A percentile compares a stretch with the other conserved stretches of the same genome.
phyloP scores from a whole-genome alignment of 2,113 vertebrate species.

The Campylomormyrus tamandua region DNA sequence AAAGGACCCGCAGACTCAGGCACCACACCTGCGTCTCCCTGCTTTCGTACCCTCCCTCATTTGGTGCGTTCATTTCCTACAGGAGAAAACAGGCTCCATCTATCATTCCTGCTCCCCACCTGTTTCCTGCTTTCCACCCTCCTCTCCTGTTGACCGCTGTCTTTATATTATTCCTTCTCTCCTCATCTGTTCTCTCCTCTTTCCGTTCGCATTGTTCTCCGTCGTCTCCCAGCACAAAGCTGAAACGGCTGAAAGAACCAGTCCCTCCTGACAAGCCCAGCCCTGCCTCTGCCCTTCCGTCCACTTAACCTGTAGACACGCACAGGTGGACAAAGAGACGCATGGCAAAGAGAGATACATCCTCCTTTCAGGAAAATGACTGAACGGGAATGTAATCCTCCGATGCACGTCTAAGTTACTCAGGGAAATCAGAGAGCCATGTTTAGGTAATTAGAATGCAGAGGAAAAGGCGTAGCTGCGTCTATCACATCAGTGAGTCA shows the following conservation, averaged over 20 bases:
- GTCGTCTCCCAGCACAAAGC: background rate
- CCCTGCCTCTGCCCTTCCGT: background rate
- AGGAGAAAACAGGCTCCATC: background rate
- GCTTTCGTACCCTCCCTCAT: background rate
- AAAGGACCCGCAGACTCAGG: background rate
- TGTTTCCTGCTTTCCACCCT: background rate
- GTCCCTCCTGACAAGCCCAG: background rate
- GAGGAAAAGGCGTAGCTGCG: background rate
- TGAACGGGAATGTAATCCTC: background rate
- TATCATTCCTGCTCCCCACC: background rate
- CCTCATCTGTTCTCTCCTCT: background rate
- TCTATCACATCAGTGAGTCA: background rate
- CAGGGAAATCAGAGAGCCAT: background rate
- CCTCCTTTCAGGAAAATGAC: background rate
- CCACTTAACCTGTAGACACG: background rate
- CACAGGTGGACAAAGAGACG: background rate
- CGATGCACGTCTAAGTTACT: background rate
- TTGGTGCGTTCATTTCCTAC: background rate
- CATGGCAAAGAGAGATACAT: background rate
- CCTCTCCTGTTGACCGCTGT: background rate
- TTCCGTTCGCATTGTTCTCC: slow-evolving; percentile 6
- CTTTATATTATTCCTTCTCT: background rate
- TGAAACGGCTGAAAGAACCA: background rate
- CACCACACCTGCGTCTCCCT: background rate
- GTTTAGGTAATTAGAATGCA: background rate